Evolutionary conservation across 2,888 invertebrate species (phyloP), one percentile per base, ranked within the genome.

Genomic region (Meteorus colon): DNA sequence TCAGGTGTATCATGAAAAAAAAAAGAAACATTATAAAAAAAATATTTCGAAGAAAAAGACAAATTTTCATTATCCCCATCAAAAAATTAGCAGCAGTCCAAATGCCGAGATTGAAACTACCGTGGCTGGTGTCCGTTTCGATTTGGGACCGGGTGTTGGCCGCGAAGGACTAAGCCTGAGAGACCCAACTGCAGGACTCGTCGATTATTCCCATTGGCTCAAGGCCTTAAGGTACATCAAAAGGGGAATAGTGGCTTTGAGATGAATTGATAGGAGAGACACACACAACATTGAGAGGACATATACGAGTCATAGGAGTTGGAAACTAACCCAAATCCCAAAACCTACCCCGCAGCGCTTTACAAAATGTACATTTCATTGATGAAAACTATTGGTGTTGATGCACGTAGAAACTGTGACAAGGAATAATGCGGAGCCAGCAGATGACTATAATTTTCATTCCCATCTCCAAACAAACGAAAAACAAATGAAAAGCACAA

Each of bases 181-280:
- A 86, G 90, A 90, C 84, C 91, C 92, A 76, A 90, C 90, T 85
- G 91, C 91, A 84, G 92, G 92, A 87, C 89, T 91, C 83, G 90
- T 92, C 88, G 91, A 92, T 88, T 92, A 92, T 90, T 92, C 91
- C 85, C 91, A 91, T 86, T 92, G 92, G 92, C 90, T 92, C 86
- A 91, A 89, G 85, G 89, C 90, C 89, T 86, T 90, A 90, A 91
- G 91, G 91, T 91, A 91, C 90, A 84, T 85, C 80, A 84, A 63
- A 48, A 80, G 85, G 84, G 86, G 83, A 55, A 55, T 55, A 19
- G 19, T 19, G 55, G 86, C 84, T 85, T 86, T 84, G 82, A 82
- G 31, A 48, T 65, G 67, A 55, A 34, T 55, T 55, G 72, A 72
- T 51, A 77, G 76, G 34, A 65, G 27, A 41, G 75, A 78, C 73